phyloP scores from a whole-genome alignment of 2,888 invertebrate genomes.

The Hirtodrosophila confusa region DNA sequence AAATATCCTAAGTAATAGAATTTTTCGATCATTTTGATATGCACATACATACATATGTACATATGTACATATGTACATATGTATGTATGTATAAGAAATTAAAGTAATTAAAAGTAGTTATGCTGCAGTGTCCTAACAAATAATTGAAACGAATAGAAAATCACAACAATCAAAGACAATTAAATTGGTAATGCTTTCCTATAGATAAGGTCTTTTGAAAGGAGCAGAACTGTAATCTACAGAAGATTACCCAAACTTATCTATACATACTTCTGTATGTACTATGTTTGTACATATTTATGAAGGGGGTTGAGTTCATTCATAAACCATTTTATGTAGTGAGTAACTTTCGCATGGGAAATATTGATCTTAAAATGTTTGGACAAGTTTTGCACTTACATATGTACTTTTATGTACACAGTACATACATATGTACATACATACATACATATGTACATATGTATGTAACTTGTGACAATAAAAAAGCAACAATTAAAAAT shows the following conservation, averaged over 20 bases:
- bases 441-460: not conserved
- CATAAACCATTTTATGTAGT: slow-evolving; percentile 16
- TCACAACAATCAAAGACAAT: not conserved
- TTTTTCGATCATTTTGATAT: no score
- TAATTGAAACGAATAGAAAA: not conserved
- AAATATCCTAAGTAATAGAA: no score
- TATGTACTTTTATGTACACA: no score
- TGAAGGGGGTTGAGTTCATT: slow-evolving; percentile 12
- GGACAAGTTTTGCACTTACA: not conserved
- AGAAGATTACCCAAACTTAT: not conserved
- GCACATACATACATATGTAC: no score
- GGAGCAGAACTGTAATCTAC: slow-evolving; percentile 6
- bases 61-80: no score
- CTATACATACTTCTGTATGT: not conserved
- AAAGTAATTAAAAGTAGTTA: no score
- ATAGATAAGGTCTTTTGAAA: no score
- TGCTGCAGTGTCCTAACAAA: no score
- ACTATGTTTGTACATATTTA: not conserved
- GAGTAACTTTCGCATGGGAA: not conserved
- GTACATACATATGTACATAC: not conserved
- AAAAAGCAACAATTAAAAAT: slow-evolving; percentile 56
- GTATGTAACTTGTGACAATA: slow-evolving; percentile 34
- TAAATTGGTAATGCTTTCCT: slow-evolving; percentile 3
- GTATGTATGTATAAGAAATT: no score
- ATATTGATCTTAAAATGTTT: not conserved